Conservation (phyloP, 2,888 invertebrate species). For the Actias luna region DNA sequence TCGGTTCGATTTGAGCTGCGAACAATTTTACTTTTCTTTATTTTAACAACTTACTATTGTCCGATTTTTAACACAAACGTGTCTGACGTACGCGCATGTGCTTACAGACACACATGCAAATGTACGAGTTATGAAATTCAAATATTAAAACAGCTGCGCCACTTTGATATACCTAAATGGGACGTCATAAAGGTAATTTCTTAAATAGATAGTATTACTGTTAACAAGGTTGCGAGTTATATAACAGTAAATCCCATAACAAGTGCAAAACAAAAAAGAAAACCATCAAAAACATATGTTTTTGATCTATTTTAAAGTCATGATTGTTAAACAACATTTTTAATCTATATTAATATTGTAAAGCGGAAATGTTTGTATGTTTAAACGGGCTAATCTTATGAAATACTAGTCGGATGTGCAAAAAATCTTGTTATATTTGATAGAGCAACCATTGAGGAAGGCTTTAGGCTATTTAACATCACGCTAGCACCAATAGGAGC, state of each 20-base stretch:
- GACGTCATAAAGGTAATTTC: not conserved
- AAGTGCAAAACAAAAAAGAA: not conserved
- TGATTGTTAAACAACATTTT: too few relatives aligned
- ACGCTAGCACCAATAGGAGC: too few relatives aligned
- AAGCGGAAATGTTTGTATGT: too few relatives aligned
- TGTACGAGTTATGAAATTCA: not conserved
- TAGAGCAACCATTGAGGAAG: too few relatives aligned
- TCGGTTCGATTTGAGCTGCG: constrained; percentile 53
- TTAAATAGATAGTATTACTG: not conserved
- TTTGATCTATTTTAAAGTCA: too few relatives aligned
- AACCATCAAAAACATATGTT: not conserved
- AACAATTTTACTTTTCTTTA: constrained; percentile 20
- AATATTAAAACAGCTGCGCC: not conserved
- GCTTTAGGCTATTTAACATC: too few relatives aligned
- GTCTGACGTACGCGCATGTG: not conserved
- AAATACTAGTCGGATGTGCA: too few relatives aligned
- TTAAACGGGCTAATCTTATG: too few relatives aligned
- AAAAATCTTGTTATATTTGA: too few relatives aligned
- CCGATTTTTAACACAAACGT: not conserved
- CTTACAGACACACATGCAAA: not conserved
- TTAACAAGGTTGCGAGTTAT: not conserved
- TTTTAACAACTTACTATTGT: not conserved
- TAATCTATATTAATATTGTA: too few relatives aligned
- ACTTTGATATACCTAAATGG: not conserved
- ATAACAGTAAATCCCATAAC: not conserved